Conservation (phyloP, 2,888 invertebrate genomes). For the Trichacis sp. region DNA sequence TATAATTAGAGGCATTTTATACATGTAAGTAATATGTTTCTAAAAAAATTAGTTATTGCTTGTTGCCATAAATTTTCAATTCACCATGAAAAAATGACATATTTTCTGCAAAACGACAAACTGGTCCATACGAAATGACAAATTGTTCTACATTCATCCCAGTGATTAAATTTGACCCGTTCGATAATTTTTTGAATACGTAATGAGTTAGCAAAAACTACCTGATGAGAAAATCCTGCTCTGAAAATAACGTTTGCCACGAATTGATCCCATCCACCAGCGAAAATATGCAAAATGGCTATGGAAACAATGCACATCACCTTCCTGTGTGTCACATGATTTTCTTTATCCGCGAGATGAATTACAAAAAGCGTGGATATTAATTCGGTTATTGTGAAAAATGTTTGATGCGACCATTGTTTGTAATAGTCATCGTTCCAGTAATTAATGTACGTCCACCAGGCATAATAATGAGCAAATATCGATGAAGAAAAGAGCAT, state of each 20-base stretch:
- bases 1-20: too few relatives aligned
- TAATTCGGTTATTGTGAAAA: constrained; percentile 74
- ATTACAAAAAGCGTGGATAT: constrained; percentile 74
- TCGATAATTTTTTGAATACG: too few relatives aligned
- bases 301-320: constrained; percentile 74
- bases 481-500: constrained; percentile 74
- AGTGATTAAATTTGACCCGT: too few relatives aligned
- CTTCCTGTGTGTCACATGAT: constrained; percentile 71
- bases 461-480: constrained; percentile 78
- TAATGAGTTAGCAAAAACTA: too few relatives aligned
- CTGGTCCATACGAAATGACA: too few relatives aligned
- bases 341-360: constrained; percentile 72
- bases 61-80: too few relatives aligned
- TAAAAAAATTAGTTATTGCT: too few relatives aligned
- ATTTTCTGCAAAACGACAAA: too few relatives aligned
- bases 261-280: constrained; percentile 77
- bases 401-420: constrained; percentile 79
- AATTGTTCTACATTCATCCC: too few relatives aligned
- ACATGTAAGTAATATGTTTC: too few relatives aligned
- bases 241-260: constrained; percentile 75
- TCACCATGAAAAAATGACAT: too few relatives aligned
- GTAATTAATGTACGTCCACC: constrained; percentile 80
- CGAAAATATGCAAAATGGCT: constrained; percentile 74
- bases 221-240: constrained; percentile 77
- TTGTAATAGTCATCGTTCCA: constrained; percentile 80